A percentile compares a stretch with the other conserved stretches of the same genome.
These are phyloP conservation scores for Salvelinus namaycush DNA, from an alignment of 2,113 vertebrate species.

Conservation along the genomic window DNA sequence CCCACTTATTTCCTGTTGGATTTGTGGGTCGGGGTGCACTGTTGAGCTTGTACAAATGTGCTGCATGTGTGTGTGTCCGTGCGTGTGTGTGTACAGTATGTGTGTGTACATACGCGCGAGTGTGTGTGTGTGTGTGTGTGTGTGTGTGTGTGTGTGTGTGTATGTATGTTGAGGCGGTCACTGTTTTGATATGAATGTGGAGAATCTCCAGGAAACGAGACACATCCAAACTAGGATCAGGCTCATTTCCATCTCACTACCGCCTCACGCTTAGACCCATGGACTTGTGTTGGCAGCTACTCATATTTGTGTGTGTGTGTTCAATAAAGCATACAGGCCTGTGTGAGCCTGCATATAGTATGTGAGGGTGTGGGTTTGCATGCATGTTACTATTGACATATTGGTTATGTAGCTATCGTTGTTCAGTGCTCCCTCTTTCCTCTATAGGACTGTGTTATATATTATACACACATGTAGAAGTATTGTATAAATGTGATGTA, in stretches of 20 bases:
- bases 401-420: neutral
- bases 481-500: too few relatives aligned
- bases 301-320: neutral
- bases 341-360: conserved; percentile 2
- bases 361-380: conserved; percentile 8
- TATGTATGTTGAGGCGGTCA: too few relatives aligned
- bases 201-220: conserved; percentile 15
- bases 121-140: neutral
- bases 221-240: neutral
- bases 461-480: too few relatives aligned
- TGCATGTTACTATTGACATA: neutral
- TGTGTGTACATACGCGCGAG: neutral
- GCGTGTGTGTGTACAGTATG: neutral
- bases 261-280: neutral
- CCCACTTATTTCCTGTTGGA: conserved; percentile 56
- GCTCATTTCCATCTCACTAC: neutral
- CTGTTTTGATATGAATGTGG: too few relatives aligned
- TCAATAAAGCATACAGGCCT: neutral
- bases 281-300: neutral
- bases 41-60: neutral
- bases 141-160: neutral
- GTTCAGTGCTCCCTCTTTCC: neutral
- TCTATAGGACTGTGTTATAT: too few relatives aligned
- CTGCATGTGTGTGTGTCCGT: neutral
- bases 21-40: neutral